A percentile compares a stretch with the other conserved stretches of the same genome.
phyloP scores from a whole-genome alignment of 2,113 vertebrate genomes.

The Thalassoma bifasciatum region DNA sequence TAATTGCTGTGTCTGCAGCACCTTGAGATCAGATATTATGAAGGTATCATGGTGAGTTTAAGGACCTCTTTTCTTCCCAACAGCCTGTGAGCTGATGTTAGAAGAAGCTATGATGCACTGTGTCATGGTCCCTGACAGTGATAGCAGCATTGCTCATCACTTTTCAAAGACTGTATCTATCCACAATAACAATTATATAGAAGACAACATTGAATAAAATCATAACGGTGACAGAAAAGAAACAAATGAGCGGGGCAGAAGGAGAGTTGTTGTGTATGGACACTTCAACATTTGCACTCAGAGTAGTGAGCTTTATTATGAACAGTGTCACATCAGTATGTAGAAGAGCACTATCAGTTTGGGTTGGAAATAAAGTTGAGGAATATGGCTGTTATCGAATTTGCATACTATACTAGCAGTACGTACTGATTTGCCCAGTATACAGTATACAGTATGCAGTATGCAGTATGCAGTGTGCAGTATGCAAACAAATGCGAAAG shows the following conservation, averaged over 20 bases:
- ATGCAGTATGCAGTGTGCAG: no score
- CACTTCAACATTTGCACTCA: no score
- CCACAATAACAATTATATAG: slow-evolving; percentile 36
- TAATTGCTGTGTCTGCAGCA: slow-evolving; percentile 42
- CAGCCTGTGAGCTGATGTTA: slow-evolving; percentile 37
- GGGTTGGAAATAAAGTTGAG: no score
- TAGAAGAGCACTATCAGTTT: no score
- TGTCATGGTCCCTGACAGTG: slow-evolving; percentile 64
- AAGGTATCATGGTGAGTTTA: slow-evolving; percentile 32
- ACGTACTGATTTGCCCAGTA: no score
- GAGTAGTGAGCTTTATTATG: no score
- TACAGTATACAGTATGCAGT: no score
- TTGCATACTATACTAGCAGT: no score
- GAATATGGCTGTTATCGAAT: no score
- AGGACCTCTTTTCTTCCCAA: slow-evolving; percentile 29
- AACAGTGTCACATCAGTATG: no score
- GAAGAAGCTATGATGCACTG: slow-evolving; percentile 28
- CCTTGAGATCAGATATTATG: slow-evolving; percentile 9
- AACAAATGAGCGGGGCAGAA: slow-evolving; percentile 13
- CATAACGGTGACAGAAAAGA: no score
- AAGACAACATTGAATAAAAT: slow-evolving; percentile 26
- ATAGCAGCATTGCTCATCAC: slow-evolving; percentile 25
- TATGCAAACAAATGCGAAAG: no score
- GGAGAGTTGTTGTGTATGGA: background rate
- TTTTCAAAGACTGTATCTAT: slow-evolving; percentile 33